Conservation (phyloP, 2,113 vertebrate species). For the Spea bombifrons region DNA sequence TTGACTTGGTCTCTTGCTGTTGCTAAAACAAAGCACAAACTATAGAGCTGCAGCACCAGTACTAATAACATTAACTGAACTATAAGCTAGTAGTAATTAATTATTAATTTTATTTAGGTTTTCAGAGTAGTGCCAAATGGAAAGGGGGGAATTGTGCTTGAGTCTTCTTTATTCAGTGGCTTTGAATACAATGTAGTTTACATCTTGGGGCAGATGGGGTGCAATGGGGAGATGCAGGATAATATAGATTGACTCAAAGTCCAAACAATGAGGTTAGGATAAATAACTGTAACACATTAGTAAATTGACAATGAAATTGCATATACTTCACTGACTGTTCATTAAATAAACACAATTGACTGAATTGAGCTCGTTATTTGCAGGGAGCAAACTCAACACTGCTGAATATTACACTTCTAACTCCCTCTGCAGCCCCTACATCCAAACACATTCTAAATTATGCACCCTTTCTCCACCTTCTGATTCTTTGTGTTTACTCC, state of each 20-base stretch:
- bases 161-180: conserved; percentile 60
- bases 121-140: conserved; percentile 28
- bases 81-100: too few relatives aligned
- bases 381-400: conserved; percentile 64
- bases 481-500: too few relatives aligned
- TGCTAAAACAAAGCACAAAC: too few relatives aligned
- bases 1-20: too few relatives aligned
- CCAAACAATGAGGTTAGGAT: conserved; percentile 69
- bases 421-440: conserved; percentile 53
- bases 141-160: conserved; percentile 24
- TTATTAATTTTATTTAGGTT: too few relatives aligned
- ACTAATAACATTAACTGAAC: too few relatives aligned
- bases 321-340: conserved; percentile 64
- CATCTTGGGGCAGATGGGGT: conserved; percentile 48
- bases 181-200: conserved; percentile 66
- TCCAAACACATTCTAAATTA: conserved; percentile 65
- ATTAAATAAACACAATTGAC: conserved; percentile 70
- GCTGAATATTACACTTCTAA: conserved; percentile 56
- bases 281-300: conserved; percentile 66
- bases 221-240: conserved; percentile 50
- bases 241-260: conserved; percentile 57
- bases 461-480: conserved; percentile 37
- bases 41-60: too few relatives aligned
- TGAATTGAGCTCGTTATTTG: conserved; percentile 61
- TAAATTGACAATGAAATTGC: conserved; percentile 68